These are phyloP conservation scores for Sinocyclocheilus anophthalmus DNA, from an alignment of 2,113 vertebrate species.

Conservation along the genomic window DNA sequence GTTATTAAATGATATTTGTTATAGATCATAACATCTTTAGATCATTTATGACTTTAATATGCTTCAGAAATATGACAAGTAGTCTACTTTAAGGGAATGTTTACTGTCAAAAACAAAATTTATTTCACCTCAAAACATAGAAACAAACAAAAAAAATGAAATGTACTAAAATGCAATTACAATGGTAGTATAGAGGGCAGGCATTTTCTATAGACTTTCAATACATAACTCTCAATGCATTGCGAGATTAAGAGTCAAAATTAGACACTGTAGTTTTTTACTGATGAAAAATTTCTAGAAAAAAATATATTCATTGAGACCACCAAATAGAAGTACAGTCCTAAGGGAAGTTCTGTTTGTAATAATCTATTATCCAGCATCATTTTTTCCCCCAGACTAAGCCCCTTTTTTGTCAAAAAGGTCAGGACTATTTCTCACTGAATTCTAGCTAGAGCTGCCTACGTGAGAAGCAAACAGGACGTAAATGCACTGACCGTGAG, in stretches of 20 bases:
- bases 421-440: conserved; percentile 25
- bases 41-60: conserved; percentile 14
- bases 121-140: too few species aligned
- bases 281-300: too few species aligned
- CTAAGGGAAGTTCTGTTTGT: neutral
- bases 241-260: too few species aligned
- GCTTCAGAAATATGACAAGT: neutral
- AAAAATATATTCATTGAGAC: neutral
- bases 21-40: neutral
- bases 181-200: too few species aligned
- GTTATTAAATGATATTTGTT: neutral
- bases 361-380: conserved; percentile 7
- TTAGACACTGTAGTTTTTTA: too few species aligned
- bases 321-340: neutral
- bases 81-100: neutral
- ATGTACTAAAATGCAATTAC: too few species aligned
- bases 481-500: neutral
- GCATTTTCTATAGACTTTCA: too few species aligned
- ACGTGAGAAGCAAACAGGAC: conserved; percentile 8
- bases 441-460: neutral
- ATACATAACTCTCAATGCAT: too few species aligned
- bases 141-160: too few species aligned
- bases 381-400: neutral
- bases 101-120: neutral
- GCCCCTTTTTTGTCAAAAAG: neutral